Percentiles rank a stretch among this genome's conserved stretches.
Evolutionary conservation across 2,113 vertebrate species (phyloP).

Genomic region (Alectura lathami): DNA sequence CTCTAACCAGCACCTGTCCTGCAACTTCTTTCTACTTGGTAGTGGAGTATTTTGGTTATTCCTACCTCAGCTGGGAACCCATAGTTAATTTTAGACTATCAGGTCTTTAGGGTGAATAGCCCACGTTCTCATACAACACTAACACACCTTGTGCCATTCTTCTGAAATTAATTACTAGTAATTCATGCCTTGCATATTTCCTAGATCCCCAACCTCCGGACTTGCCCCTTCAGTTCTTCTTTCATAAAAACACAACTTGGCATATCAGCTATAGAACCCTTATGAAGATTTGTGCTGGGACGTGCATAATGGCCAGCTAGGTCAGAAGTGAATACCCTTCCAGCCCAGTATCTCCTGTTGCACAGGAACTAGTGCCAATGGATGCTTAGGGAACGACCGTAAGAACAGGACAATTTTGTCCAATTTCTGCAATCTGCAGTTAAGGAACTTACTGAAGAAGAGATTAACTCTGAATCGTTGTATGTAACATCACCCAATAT

Average conservation of each 20-base stretch:
- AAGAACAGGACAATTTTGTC: not conserved
- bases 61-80: not conserved
- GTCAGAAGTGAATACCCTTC: not conserved
- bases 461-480: not conserved
- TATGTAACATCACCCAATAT: not conserved
- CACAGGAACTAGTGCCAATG: not conserved
- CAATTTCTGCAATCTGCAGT: not conserved
- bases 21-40: not conserved
- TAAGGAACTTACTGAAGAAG: not conserved
- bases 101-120: not conserved
- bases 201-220: not conserved
- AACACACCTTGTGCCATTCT: not conserved
- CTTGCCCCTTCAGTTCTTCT: not conserved
- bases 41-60: not conserved
- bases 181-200: not conserved
- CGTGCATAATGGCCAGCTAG: not conserved
- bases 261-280: not conserved
- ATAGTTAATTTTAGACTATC: not conserved
- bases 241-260: not conserved
- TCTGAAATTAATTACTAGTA: not conserved
- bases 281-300: not conserved
- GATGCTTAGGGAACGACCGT: not conserved
- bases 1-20: not conserved
- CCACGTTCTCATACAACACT: not conserved
- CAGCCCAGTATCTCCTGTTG: not conserved